A percentile compares a stretch with the other conserved stretches of the same genome.
Conservation (phyloP, 2,113 vertebrate species). For the Helogale parvula region DNA sequence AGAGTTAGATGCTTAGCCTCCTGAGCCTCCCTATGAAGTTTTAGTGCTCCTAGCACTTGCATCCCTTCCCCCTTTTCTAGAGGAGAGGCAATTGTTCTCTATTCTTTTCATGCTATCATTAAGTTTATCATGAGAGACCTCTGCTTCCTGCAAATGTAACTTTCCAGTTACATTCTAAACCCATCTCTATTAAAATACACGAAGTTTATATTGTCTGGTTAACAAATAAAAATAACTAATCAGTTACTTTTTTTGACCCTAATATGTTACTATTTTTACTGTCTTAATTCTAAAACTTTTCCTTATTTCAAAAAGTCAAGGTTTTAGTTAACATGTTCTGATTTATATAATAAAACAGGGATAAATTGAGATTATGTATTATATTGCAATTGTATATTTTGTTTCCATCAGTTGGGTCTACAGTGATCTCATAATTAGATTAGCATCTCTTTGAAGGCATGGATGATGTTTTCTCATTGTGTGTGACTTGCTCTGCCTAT, state of each 20-base stretch:
- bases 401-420: background rate
- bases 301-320: background rate
- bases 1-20: no score
- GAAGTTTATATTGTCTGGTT: background rate
- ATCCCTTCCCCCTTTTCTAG: background rate
- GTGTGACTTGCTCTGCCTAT: background rate
- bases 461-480: background rate
- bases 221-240: background rate
- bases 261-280: background rate
- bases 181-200: background rate
- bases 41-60: background rate
- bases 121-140: background rate
- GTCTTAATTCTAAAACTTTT: background rate
- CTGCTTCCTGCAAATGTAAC: background rate
- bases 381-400: background rate
- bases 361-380: background rate
- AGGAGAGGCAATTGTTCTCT: background rate
- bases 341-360: background rate
- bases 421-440: background rate
- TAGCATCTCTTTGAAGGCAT: background rate
- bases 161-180: background rate
- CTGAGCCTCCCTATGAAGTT: background rate
- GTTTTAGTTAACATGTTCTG: background rate
- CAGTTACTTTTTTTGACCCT: background rate
- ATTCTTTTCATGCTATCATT: background rate